Evolutionary conservation across 2,888 invertebrate genomes (phyloP).

Genomic region (Drosophila tanythrix): DNA sequence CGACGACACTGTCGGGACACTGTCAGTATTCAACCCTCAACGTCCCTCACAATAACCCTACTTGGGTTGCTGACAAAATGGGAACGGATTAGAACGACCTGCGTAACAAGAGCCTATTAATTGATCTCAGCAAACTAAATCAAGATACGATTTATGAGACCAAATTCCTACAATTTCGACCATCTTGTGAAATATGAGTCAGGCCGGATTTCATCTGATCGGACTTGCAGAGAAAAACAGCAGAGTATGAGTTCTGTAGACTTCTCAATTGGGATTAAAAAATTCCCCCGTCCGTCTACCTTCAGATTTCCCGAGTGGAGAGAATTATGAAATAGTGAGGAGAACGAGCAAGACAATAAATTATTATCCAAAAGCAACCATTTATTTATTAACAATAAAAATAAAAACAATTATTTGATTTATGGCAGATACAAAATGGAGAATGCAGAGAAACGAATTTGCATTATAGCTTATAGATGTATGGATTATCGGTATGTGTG

Average conservation of each 20-base stretch:
- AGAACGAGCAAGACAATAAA: neutral
- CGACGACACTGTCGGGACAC: too few species aligned
- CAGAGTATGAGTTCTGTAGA: too few species aligned
- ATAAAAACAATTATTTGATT: neutral
- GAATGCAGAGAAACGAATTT: constrained; percentile 9
- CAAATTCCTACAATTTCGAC: neutral
- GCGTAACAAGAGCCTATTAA: neutral
- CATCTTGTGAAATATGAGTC: neutral
- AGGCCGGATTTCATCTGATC: too few species aligned
- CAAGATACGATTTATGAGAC: neutral
- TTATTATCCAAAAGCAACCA: constrained; percentile 16
- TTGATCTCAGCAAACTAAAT: neutral
- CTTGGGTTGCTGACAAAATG: too few species aligned
- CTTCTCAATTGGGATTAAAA: too few species aligned
- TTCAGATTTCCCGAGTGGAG: too few species aligned
- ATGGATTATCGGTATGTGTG: neutral
- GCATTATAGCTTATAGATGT: neutral
- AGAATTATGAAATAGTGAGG: too few species aligned
- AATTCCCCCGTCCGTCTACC: too few species aligned
- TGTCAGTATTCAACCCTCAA: too few species aligned
- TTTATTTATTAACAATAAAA: constrained; percentile 16
- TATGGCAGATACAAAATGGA: neutral
- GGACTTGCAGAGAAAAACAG: too few species aligned
- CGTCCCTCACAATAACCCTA: too few species aligned
- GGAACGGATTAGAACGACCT: too few species aligned